Conservation (phyloP, 2,113 vertebrate genomes). For the Pseudopipra pipra region DNA sequence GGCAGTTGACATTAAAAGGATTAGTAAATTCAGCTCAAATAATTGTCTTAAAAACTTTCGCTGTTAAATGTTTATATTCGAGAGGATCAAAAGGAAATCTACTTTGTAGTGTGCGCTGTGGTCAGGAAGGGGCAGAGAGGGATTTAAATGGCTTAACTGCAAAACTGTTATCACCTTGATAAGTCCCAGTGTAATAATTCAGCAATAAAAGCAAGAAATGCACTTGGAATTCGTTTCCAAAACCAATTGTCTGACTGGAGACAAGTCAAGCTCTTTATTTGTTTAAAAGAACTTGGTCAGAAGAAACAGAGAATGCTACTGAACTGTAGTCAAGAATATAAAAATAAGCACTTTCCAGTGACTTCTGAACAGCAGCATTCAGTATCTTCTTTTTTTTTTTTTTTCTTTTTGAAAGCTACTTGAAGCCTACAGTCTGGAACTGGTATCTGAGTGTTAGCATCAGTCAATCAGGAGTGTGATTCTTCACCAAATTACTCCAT, state of each 20-base stretch:
- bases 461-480: not conserved
- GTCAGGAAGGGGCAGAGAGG: constrained; percentile 55
- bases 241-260: constrained; percentile 17
- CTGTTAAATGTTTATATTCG: constrained; percentile 59
- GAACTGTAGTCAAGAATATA: constrained; percentile 17
- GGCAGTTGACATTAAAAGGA: constrained; percentile 57
- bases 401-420: not conserved
- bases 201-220: constrained; percentile 39
- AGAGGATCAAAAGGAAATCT: constrained; percentile 64
- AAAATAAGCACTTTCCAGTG: constrained; percentile 19
- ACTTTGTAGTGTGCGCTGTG: constrained; percentile 50
- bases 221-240: constrained; percentile 37
- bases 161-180: constrained; percentile 56
- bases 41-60: constrained; percentile 58
- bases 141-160: constrained; percentile 63
- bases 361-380: not conserved
- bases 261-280: constrained; percentile 52
- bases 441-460: not conserved
- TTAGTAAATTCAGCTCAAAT: constrained; percentile 57
- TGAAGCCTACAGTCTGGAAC: not conserved
- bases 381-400: not conserved
- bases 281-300: constrained; percentile 16
- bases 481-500: not conserved
- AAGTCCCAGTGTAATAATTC: constrained; percentile 30
- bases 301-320: constrained; percentile 21